These are phyloP conservation scores for Sternotherus odoratus DNA, from an alignment of 2,797 vertebrate species.

Conservation along the genomic window DNA sequence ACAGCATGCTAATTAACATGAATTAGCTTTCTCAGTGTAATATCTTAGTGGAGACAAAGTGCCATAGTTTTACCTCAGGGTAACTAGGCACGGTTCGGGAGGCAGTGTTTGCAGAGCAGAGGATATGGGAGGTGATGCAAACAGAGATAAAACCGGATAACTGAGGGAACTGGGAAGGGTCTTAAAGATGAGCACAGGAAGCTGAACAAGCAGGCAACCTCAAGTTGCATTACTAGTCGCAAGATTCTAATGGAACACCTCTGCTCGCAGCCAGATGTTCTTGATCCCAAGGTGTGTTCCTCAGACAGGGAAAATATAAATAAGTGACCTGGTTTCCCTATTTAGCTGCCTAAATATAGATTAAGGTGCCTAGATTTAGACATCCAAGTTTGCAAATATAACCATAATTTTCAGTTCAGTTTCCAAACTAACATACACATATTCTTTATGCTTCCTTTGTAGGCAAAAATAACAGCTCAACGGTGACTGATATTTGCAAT, in stretches of 20 bases:
- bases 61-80: neutral
- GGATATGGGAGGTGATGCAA: neutral
- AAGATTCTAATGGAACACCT: neutral
- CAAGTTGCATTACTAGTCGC: neutral
- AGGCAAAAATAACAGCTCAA: conserved; percentile 54
- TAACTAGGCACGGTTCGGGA: neutral
- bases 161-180: neutral
- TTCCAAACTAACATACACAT: neutral
- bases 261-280: neutral
- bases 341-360: neutral
- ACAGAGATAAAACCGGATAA: rapidly evolving
- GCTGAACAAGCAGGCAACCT: neutral
- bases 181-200: neutral
- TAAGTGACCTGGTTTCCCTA: neutral
- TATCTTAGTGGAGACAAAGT: neutral
- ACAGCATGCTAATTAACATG: conserved; percentile 1
- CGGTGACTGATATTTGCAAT: conserved; percentile 59
- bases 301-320: neutral
- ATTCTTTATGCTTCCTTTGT: neutral
- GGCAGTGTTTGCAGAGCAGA: neutral
- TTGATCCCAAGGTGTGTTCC: neutral
- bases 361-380: neutral
- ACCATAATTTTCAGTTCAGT: neutral
- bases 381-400: neutral
- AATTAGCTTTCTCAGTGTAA: neutral